Conservation (phyloP, 2,113 vertebrate species). For the Dendrocopos noguchii region DNA sequence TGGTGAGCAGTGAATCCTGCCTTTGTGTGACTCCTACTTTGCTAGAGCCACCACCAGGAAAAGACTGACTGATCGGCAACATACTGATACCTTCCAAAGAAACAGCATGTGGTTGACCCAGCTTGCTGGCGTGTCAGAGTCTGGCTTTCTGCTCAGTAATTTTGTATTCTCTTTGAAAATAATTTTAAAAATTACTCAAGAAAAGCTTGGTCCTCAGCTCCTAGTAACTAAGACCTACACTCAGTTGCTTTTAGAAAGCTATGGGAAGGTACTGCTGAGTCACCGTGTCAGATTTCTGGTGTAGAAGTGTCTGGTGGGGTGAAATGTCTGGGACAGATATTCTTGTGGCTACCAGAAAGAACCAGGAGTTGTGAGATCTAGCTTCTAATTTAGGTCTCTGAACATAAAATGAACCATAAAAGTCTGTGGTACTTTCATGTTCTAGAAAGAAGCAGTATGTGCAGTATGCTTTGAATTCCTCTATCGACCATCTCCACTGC, state of each 20-base stretch:
- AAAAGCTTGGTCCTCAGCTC: background rate
- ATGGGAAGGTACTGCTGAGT: background rate
- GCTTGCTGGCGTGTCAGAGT: background rate
- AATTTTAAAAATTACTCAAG: background rate
- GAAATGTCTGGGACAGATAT: background rate
- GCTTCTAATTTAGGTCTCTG: background rate
- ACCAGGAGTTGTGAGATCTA: background rate
- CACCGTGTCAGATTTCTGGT: background rate
- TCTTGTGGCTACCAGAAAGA: background rate
- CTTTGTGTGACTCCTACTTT: background rate
- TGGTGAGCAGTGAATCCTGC: background rate
- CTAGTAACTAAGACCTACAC: background rate
- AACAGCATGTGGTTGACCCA: background rate
- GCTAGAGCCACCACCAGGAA: background rate
- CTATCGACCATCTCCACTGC: background rate
- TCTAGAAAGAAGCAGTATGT: background rate
- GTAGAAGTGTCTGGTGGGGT: background rate
- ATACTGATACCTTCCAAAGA: background rate
- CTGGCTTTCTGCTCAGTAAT: conserved; percentile 6
- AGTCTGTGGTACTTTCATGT: background rate
- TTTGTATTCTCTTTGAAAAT: background rate
- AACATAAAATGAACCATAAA: background rate
- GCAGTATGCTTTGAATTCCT: background rate
- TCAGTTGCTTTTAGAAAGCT: background rate
- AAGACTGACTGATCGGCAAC: background rate